Evolutionary conservation across 2,888 invertebrate genomes (phyloP), one percentile per base, ranked within the genome.

Genomic region (Gnatocerus cornutus): DNA sequence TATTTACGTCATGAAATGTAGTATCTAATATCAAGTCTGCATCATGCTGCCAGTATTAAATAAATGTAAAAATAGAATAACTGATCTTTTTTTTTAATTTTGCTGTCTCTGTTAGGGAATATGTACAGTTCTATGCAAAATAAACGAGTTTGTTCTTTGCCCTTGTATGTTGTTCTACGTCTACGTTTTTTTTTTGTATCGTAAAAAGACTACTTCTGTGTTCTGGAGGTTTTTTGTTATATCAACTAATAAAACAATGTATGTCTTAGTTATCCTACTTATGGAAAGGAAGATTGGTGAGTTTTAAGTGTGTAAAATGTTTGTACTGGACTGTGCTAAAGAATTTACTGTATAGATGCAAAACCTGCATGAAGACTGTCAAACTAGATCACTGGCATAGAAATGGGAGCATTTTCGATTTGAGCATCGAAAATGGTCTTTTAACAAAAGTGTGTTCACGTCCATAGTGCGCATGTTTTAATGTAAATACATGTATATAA

Each of bases 211-310:
- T 29, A 50, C 48, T 50, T 50, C 48, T 50, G 48, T 53, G 33
- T 53, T 50, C 50, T 50, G 33, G 48, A 46, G 33, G 46, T 30
- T 46, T 37, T 33, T 37, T 16, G 8, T 52, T 52, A 58, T 29
- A 27, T 59, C 13, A 61, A 61, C 50, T 61, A 61, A 61, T 50
- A 14, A 61, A 48, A 59, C 12, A 48, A 66, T 59, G 48, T 73
- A 56, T 72, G 61, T 69, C 69, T 65, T 78, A 88, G 87, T 87
- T 88, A 87, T 86, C 87, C 87, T 81, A 85, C 87, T 81, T 88
- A 87, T 85, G 87, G 87, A 83, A 88, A 88, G 87, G 88, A 88
- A 83, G 87, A 88, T 83, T 88, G 88, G 88, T 88, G 86, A 88
- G 88, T 82, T 76, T 55, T 65, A 56, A 71, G 63, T 74, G 56